Evolutionary conservation across 2,888 invertebrate genomes (phyloP), one percentile per base, ranked within the genome.

Genomic region (Myopa tessellatipennis): DNA sequence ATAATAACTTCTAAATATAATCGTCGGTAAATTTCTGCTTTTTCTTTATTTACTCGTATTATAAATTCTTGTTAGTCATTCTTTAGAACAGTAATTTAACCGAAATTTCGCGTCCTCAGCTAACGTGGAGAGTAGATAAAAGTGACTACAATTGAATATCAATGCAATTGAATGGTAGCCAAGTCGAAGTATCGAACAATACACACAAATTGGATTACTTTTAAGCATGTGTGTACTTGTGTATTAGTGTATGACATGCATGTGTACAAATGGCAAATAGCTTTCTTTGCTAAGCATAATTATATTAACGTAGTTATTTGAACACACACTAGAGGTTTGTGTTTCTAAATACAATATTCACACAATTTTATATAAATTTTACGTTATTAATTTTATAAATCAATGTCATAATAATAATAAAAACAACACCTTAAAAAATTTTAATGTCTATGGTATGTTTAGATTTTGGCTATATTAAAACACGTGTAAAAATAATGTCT

Each of bases 81-180:
- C 26, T 3, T 34, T 73, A 65, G 4, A n/a, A 63, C 52, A 50
- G 26, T 75, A 55, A 12, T 82, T 67, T 58, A 40, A 40, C 38
- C 18, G 55, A 55, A 45, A 70, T 36, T 61, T 63, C n/a, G 58
- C 52, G 34, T 71, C 61, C 60, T 65, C 71, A 55, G 72, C 80
- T 82, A 80, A 74, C 85, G 83, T 81, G 81, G 72, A 77, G 79
- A 84, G 82, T 80, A 76, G 82, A 81, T 82, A 82, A 78, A 77
- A 80, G 79, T 70, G 78, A 86, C 85, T 85, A 84, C 85, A 82
- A 83, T 81, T 80, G 80, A 80, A 76, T 71, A 73, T 69, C 70
- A 73, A 67, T 75, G 75, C 75, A 69, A 69, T 69, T 55, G 45
- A 45, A 45, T 68, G 50, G 68, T 55, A 55, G 55, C 58, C 75